Conservation (phyloP, 2,888 invertebrate genomes). For the Stictocephala bisonia region DNA sequence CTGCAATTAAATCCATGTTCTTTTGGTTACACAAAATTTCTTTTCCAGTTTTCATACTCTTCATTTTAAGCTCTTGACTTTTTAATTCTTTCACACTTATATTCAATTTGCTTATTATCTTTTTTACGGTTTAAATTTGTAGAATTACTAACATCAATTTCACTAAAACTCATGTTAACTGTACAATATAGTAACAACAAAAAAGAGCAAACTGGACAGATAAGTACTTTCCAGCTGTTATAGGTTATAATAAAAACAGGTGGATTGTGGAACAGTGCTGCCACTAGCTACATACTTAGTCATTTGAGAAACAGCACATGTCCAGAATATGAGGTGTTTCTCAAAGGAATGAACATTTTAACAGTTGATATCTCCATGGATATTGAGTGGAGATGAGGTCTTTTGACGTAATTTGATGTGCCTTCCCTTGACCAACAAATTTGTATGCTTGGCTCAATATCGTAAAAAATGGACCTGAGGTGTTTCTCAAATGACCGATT, state of each 20-base stretch:
- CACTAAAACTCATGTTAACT: neutral
- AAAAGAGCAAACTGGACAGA: neutral
- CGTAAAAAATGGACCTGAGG: too few species aligned
- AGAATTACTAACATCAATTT: neutral
- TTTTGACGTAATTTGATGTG: too few species aligned
- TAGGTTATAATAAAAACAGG: too few species aligned
- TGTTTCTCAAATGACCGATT: too few species aligned
- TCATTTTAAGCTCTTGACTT: neutral
- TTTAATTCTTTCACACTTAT: neutral
- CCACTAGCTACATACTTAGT: too few species aligned
- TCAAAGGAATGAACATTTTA: too few species aligned
- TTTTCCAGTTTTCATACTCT: neutral
- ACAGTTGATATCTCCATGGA: too few species aligned
- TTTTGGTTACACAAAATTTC: neutral
- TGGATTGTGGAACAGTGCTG: neutral
- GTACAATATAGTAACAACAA: neutral
- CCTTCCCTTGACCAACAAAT: too few species aligned
- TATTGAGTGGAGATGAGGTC: too few species aligned
- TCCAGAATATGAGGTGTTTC: too few species aligned
- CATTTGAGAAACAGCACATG: conserved; percentile 4
- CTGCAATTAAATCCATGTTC: neutral
- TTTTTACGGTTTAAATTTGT: conserved; percentile 1
- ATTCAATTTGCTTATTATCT: conserved; percentile 1
- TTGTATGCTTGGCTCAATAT: too few species aligned
- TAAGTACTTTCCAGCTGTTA: neutral